These are phyloP conservation scores for Oeneis ivallda DNA, from an alignment of 2,888 invertebrate genomes.

Conservation along the genomic window DNA sequence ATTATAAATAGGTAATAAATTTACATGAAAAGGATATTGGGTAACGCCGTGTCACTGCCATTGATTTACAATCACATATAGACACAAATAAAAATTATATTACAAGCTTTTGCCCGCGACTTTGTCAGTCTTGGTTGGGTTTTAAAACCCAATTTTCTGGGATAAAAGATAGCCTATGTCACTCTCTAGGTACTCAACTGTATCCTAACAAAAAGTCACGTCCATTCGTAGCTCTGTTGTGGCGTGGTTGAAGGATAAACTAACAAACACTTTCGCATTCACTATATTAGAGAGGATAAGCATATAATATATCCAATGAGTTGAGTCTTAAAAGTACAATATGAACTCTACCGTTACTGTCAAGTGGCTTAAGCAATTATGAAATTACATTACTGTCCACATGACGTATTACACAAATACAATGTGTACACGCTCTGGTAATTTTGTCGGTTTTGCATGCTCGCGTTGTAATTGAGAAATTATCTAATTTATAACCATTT, in stretches of 20 bases:
- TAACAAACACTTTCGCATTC: not conserved
- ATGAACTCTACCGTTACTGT: not conserved
- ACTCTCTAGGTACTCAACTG: no score
- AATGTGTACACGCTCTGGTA: not conserved
- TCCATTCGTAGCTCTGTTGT: no score
- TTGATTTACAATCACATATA: constrained; percentile 9
- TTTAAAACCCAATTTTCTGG: no score
- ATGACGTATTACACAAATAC: not conserved
- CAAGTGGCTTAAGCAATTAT: not conserved
- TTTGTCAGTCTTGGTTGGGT: no score
- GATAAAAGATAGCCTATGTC: no score
- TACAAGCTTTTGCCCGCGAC: no score
- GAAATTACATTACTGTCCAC: not conserved
- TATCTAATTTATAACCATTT: constrained; percentile 4
- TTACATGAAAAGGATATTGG: constrained; percentile 15
- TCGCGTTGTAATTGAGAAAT: not conserved
- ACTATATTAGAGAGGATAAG: not conserved
- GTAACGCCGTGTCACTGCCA: not conserved
- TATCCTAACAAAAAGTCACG: no score
- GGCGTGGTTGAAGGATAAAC: no score
- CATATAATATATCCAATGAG: no score
- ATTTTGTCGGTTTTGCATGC: constrained; percentile 11
- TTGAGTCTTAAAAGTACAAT: not conserved
- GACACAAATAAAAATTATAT: not conserved
- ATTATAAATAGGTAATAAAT: constrained; percentile 14